Conservation (phyloP, 2,113 vertebrate species). For the Cyprinodon tularosa region DNA sequence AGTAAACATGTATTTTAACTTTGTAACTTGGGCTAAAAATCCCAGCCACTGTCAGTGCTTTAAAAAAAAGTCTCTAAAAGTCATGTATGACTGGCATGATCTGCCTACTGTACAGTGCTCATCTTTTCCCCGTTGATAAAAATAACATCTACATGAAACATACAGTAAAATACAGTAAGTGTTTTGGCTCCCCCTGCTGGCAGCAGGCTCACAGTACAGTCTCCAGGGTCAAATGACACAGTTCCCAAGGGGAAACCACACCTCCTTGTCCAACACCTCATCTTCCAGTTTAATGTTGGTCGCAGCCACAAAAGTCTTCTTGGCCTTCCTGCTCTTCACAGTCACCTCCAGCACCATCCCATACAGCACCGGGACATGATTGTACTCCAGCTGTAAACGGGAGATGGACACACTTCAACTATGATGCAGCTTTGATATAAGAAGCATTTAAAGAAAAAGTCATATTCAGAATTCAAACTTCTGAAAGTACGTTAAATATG, state of each 20-base stretch:
- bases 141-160: not conserved
- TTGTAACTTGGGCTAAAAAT: conserved; percentile 43
- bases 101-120: conserved; percentile 1
- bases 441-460: not conserved
- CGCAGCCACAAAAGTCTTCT: conserved; percentile 79
- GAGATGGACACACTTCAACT: conserved; percentile 8
- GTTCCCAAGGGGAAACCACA: conserved; percentile 84
- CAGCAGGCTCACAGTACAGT: not conserved
- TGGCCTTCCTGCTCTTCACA: conserved; percentile 84
- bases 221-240: conserved; percentile 68
- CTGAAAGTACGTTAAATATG: too few relatives aligned
- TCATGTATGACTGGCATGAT: conserved; percentile 2
- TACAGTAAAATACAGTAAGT: not conserved
- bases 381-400: conserved; percentile 81
- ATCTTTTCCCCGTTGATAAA: not conserved
- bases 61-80: conserved; percentile 23
- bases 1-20: conserved; percentile 31
- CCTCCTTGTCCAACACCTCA: conserved; percentile 78
- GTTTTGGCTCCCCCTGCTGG: conserved; percentile 58
- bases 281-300: conserved; percentile 81
- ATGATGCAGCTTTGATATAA: not conserved
- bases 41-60: not conserved
- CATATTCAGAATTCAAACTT: too few relatives aligned
- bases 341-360: conserved; percentile 81
- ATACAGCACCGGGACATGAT: conserved; percentile 68